Evolutionary conservation across 2,797 vertebrate genomes (phyloP).

Genomic region (Anableps anableps): DNA sequence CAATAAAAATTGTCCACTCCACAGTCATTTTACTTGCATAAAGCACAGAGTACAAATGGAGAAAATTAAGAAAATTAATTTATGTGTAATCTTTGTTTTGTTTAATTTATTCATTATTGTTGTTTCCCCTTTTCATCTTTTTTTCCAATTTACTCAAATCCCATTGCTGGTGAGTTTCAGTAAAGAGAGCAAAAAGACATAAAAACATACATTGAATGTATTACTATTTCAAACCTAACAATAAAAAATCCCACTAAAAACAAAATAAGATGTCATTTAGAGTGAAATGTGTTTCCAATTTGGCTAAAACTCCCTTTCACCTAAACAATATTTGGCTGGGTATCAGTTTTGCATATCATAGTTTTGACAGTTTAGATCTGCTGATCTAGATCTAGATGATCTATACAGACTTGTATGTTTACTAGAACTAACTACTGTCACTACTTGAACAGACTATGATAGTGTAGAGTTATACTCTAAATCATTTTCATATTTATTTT

Average conservation of each 20-base stretch:
- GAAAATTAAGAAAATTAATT: background rate
- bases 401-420: background rate
- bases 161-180: slow-evolving; percentile 2
- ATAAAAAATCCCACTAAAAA: background rate
- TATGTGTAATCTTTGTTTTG: background rate
- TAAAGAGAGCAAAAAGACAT: no score
- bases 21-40: background rate
- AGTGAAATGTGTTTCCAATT: background rate
- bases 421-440: background rate
- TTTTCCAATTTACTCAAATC: background rate
- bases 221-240: background rate
- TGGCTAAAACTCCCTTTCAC: background rate
- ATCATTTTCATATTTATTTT: background rate
- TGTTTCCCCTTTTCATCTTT: background rate
- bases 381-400: background rate
- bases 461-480: background rate
- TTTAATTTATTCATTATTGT: background rate
- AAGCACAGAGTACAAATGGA: background rate
- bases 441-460: background rate
- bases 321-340: background rate
- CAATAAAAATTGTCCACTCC: background rate
- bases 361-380: background rate
- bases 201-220: background rate
- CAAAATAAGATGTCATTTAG: background rate
- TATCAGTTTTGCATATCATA: background rate